Evolutionary conservation across 2,113 vertebrate genomes (phyloP).

Genomic region (Corythaixoides concolor): DNA sequence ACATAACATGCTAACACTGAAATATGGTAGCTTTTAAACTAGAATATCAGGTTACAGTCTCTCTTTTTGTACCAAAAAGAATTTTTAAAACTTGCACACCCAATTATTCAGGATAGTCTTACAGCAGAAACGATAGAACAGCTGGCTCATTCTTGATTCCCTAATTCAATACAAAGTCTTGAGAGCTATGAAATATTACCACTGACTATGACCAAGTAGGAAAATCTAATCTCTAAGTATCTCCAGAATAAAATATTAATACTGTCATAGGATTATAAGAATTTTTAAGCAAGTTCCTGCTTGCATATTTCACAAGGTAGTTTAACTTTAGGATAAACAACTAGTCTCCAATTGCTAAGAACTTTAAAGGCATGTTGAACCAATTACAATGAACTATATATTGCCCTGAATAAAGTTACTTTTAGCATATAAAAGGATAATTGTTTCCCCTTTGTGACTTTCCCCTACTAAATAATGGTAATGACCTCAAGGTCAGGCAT

Average conservation of each 20-base stretch:
- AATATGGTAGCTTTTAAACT: background rate
- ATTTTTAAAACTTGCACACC: background rate
- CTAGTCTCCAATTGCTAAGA: background rate
- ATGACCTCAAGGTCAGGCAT: conserved; percentile 66
- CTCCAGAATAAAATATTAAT: background rate
- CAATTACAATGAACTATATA: conserved; percentile 54
- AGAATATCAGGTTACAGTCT: background rate
- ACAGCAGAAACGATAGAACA: background rate
- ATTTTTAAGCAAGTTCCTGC: background rate
- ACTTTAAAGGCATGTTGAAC: conserved; percentile 59
- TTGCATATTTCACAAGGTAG: background rate
- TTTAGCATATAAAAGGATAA: conserved; percentile 69
- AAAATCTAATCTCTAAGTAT: background rate
- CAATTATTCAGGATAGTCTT: background rate
- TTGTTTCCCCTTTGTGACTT: conserved; percentile 61
- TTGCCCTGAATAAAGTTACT: conserved; percentile 57
- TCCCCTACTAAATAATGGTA: conserved; percentile 57
- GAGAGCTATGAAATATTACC: background rate
- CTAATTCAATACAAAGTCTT: background rate
- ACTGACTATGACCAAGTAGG: background rate
- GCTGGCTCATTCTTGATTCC: background rate
- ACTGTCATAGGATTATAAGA: background rate
- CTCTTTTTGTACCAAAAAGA: background rate
- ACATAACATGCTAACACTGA: background rate
- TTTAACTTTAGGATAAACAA: conserved; percentile 22